phyloP scores from a whole-genome alignment of 2,113 vertebrate genomes.

The Illadopsis cleaveri region DNA sequence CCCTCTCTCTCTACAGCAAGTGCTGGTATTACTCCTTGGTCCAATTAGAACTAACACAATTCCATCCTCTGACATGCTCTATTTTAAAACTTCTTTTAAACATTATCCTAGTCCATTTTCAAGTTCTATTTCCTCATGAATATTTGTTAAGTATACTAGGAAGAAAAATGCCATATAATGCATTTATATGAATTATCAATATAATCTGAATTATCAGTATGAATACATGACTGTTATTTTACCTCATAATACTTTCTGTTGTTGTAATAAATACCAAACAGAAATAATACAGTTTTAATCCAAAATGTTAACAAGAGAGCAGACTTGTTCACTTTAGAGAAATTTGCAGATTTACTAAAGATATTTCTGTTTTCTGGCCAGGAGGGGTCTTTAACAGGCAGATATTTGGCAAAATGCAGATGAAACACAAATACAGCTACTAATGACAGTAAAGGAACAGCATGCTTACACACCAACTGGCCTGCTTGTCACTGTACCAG shows the following conservation, averaged over 20 bases:
- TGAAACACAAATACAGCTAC: background rate
- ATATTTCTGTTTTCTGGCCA: background rate
- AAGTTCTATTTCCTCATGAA: background rate
- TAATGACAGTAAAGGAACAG: background rate
- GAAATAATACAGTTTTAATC: background rate
- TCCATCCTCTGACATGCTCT: background rate
- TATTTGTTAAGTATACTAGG: background rate
- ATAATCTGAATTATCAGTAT: background rate
- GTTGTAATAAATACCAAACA: background rate
- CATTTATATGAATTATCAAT: background rate
- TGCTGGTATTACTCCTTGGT: background rate
- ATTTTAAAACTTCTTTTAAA: background rate
- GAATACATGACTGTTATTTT: background rate
- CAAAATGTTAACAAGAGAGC: background rate
- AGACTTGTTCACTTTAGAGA: background rate
- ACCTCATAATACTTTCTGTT: background rate
- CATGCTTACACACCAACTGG: background rate
- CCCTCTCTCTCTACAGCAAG: background rate
- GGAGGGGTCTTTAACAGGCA: background rate
- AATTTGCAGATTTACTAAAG: background rate
- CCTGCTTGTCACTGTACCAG: background rate
- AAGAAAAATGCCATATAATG: background rate
- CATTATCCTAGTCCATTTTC: background rate
- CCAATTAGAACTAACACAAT: background rate
- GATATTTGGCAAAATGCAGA: background rate